Percentiles rank a stretch among this genome's conserved stretches.
Evolutionary conservation across 1,140 invertebrate genomes (phyloP).

Genomic region (Trigoniulus corallinus): DNA sequence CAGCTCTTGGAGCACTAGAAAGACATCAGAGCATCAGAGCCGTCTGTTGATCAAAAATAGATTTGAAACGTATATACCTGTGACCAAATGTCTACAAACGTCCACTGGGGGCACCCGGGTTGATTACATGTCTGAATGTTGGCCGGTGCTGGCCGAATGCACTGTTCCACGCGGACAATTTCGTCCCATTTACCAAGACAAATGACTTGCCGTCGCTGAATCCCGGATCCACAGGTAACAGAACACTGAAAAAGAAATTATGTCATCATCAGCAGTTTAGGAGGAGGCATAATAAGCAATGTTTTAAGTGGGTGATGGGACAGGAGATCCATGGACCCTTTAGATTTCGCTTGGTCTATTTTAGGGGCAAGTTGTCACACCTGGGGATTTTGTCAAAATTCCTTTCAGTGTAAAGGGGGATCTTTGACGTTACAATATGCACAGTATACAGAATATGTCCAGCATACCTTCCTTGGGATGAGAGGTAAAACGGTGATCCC

Average conservation of each 20-base stretch:
- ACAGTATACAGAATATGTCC: no score
- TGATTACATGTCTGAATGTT: constrained; percentile 1
- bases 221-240: constrained; percentile 24
- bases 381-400: no score
- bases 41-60: constrained; percentile 1
- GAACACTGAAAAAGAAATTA: constrained; percentile 21
- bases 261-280: no score
- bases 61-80: not conserved
- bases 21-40: constrained; percentile 8
- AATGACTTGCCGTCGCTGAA: constrained; percentile 23
- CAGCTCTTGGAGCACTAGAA: constrained; percentile 42
- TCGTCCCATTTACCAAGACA: constrained; percentile 19
- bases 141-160: not conserved
- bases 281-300: no score
- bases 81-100: not conserved
- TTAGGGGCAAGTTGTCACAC: no score
- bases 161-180: not conserved
- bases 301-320: no score
- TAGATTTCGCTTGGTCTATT: no score
- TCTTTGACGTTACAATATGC: no score
- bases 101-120: not conserved
- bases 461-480: no score
- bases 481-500: no score
- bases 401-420: no score
- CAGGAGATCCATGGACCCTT: no score